Base-by-base conservation (phyloP, 1,140 invertebrate genomes). In the Leptinotarsa undecemlineata region DNA sequence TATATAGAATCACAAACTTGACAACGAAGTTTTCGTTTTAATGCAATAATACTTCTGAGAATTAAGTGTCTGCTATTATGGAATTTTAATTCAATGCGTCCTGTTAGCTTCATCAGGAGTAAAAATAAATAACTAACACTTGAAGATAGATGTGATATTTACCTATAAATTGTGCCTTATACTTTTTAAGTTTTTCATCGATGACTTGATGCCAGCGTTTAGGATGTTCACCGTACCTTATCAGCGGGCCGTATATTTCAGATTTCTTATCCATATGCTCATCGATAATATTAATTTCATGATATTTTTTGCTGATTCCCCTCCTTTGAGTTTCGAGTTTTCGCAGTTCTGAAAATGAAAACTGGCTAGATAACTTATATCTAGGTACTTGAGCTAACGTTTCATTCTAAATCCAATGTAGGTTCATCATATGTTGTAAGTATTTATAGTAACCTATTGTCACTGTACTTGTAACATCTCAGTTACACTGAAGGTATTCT, bases 201-300 rank as follows among this genome's bases (percentile, higher is more conserved):
- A 88, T 86, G 42, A 86, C 85, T 8, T 84, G 79, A 60, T 86
- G 87, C 69, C 84, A 82, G n/a, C 85, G 83, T 68, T 84, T 84
- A 2, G 87, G 86, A 83, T 88, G 84, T 4, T 86, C 85, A n/a
- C 88, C 88, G 76, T 87, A 83, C 57, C 88, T 80, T 42, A 86
- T 85, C 48, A 87, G 72, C 2, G 88, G 88, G 8, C 85, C 88
- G 79, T 88, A 87, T 6, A 88, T 77, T 60, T 89, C 86, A 0
- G 87, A 90, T 4, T 85, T 83, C 17, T 85, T 85, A 78, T 88
- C 85, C 0, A 75, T 78, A 15, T 88, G 85, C 21, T 87, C 84
- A 1, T 83, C 79, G 26, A 87, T 84, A 61, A 87, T 82, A 33
- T 86, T 81, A 0, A 81, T 81, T 19, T 84, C 82, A 14, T 84